Conservation (phyloP, 2,888 invertebrate species). For the Polylopha cassiicola region DNA sequence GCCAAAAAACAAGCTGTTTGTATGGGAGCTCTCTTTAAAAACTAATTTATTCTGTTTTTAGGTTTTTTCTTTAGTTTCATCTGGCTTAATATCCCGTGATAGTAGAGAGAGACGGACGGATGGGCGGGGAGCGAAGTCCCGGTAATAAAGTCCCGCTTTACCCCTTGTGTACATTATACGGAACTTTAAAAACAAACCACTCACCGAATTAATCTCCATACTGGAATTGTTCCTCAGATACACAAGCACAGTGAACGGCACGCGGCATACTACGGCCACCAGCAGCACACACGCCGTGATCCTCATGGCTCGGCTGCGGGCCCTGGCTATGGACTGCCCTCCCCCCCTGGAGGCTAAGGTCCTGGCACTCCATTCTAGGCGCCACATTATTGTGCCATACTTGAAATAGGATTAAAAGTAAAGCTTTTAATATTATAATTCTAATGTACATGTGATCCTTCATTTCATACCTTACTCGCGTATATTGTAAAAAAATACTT, state of each 20-base stretch:
- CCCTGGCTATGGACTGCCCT: conserved; percentile 75
- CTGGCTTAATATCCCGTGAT: too few relatives aligned
- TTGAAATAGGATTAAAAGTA: conserved; percentile 25
- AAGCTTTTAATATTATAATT: too few relatives aligned
- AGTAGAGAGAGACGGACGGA: too few relatives aligned
- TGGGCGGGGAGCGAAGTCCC: too few relatives aligned
- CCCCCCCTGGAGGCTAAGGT: conserved; percentile 79
- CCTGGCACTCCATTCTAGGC: conserved; percentile 81
- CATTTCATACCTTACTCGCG: not conserved
- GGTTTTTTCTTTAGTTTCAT: too few relatives aligned
- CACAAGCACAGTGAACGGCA: conserved; percentile 85
- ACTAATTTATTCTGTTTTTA: too few relatives aligned
- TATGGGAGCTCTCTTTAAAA: too few relatives aligned
- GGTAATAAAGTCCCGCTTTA: too few relatives aligned
- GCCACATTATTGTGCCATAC: conserved; percentile 64
- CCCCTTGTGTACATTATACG: too few relatives aligned
- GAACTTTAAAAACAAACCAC: conserved; percentile 17
- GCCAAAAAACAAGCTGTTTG: too few relatives aligned
- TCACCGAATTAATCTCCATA: conserved; percentile 65
- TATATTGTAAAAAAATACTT: not conserved
- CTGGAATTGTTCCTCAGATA: conserved; percentile 78
- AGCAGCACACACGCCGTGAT: conserved; percentile 83
- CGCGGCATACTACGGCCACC: conserved; percentile 81
- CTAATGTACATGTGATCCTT: too few relatives aligned
- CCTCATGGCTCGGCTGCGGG: conserved; percentile 82